Percentiles rank a stretch among this genome's conserved stretches.
Evolutionary conservation across 2,113 vertebrate genomes (phyloP).

Genomic region (Heptranchias perlo): DNA sequence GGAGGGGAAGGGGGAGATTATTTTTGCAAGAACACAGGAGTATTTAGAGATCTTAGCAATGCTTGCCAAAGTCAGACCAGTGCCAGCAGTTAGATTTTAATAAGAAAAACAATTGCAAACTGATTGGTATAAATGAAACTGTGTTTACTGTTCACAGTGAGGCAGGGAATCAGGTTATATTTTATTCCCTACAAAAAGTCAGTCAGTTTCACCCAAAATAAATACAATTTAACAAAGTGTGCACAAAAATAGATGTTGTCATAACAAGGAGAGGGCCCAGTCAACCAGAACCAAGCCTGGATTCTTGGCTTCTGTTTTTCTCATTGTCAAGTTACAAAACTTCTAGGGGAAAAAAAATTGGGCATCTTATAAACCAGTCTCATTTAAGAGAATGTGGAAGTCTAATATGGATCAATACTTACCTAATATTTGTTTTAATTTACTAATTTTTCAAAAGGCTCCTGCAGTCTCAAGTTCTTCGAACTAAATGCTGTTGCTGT

Average conservation of each 20-base stretch:
- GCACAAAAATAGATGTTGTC: not conserved
- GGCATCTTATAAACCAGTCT: not conserved
- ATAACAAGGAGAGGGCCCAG: not conserved
- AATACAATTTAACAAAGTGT: not conserved
- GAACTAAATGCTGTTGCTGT: not conserved
- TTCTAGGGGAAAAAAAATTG: not conserved
- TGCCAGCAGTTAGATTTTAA: not conserved
- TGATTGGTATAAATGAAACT: not conserved
- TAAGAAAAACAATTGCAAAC: constrained; percentile 15
- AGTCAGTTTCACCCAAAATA: not conserved
- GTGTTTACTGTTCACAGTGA: not conserved
- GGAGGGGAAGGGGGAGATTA: not conserved
- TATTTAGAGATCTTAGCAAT: not conserved
- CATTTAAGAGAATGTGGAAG: not conserved
- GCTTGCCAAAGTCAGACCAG: not conserved
- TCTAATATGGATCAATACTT: not conserved
- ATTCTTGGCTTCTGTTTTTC: not conserved
- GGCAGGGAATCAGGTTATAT: not conserved
- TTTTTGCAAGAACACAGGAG: not conserved
- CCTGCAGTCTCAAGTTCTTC: not conserved
- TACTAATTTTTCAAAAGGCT: not conserved
- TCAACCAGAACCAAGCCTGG: not conserved
- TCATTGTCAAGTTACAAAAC: not conserved
- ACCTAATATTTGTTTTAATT: not conserved
- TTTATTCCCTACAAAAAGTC: not conserved